Evolutionary conservation across 2,113 vertebrate genomes (phyloP).

Genomic region (Nesoenas mayeri): DNA sequence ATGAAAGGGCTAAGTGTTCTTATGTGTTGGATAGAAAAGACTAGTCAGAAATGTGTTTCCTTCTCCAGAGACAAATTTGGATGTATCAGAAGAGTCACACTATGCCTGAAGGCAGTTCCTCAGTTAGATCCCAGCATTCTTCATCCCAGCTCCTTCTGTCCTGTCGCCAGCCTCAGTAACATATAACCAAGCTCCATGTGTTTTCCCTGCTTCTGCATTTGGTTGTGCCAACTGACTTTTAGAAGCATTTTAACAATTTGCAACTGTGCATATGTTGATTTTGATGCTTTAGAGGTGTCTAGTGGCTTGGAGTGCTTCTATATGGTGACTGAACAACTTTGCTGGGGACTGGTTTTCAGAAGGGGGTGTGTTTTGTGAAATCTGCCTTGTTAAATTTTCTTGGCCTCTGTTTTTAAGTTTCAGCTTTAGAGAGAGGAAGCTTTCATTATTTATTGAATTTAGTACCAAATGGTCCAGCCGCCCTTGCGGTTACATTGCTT

Average conservation of each 20-base stretch:
- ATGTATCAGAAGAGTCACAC: neutral
- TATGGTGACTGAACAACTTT: neutral
- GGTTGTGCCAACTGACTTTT: neutral
- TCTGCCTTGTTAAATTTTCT: neutral
- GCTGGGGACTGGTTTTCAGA: neutral
- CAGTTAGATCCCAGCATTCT: neutral
- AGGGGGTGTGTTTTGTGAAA: neutral
- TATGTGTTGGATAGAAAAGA: neutral
- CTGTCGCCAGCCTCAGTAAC: neutral
- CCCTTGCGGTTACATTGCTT: neutral
- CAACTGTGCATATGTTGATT: neutral
- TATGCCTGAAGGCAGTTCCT: neutral
- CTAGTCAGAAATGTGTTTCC: neutral
- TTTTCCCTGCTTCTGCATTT: neutral
- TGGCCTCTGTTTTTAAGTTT: neutral
- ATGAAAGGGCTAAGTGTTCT: neutral
- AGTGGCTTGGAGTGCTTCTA: neutral
- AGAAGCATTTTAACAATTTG: neutral
- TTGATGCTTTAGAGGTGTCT: neutral
- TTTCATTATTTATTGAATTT: neutral
- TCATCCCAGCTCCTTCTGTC: neutral
- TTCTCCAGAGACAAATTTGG: neutral
- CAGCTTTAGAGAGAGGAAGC: neutral
- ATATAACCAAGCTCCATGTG: neutral
- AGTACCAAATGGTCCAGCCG: neutral